A percentile compares a stretch with the other conserved stretches of the same genome.
Conservation (phyloP, 2,113 vertebrate species). For the Pseudonaja textilis region DNA sequence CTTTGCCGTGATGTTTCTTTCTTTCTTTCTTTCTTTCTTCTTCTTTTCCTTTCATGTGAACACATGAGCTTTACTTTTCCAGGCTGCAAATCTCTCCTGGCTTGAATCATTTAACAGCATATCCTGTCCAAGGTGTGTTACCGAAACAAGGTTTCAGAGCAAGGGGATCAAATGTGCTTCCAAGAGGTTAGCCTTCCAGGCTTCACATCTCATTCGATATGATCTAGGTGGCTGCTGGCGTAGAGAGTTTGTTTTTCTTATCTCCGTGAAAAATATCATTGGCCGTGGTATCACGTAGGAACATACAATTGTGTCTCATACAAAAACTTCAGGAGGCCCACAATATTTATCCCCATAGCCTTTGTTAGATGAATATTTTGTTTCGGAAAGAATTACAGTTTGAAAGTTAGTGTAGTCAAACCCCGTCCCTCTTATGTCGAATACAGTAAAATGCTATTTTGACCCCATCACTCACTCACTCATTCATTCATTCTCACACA, state of each 20-base stretch:
- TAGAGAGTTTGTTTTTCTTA: conserved; percentile 16
- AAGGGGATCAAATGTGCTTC: conserved; percentile 47
- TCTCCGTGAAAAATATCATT: conserved; percentile 14
- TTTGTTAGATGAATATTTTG: not conserved
- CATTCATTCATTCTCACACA: too few relatives aligned
- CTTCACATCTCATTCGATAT: conserved; percentile 15
- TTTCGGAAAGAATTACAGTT: not conserved
- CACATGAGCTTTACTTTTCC: conserved; percentile 26
- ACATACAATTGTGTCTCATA: not conserved
- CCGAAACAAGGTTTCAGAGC: conserved; percentile 46
- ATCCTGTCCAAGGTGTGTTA: conserved; percentile 39
- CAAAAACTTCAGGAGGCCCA: not conserved
- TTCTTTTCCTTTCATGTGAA: not conserved
- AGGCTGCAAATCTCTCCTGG: conserved; percentile 37
- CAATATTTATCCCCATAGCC: not conserved
- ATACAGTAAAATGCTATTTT: not conserved
- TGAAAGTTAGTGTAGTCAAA: not conserved
- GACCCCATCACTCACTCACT: not conserved
- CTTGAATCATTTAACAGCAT: conserved; percentile 58
- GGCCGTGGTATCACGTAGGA: not conserved
- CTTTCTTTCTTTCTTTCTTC: not conserved
- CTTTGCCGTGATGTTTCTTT: not conserved
- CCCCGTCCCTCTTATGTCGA: not conserved
- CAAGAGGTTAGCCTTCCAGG: conserved; percentile 30
- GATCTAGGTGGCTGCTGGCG: conserved; percentile 30